Percentiles rank a stretch among this genome's conserved stretches.
Evolutionary conservation across 2,888 invertebrate species (phyloP).

Genomic region (Mythimna vitellina): DNA sequence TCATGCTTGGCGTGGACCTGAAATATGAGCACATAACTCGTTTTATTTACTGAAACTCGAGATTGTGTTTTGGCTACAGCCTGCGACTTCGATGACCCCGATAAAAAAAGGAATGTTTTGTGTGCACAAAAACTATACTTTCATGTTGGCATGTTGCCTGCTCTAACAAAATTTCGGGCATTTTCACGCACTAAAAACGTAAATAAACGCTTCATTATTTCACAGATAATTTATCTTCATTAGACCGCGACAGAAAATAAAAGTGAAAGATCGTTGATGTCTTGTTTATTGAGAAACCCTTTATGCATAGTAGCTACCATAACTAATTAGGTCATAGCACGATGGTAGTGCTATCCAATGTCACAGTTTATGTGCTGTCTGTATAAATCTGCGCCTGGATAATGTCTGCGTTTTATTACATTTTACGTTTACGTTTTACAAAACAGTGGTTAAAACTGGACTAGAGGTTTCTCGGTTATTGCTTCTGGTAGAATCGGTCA

Average conservation of each 20-base stretch:
- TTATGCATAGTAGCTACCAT: conserved; percentile 9
- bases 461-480: conserved; percentile 40
- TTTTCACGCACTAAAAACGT: conserved; percentile 70
- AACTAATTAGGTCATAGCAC: conserved; percentile 20
- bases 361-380: conserved; percentile 8
- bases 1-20: conserved; percentile 99
- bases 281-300: conserved; percentile 37
- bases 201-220: conserved; percentile 75
- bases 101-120: conserved; percentile 68
- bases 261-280: conserved; percentile 50
- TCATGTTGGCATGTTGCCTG: conserved; percentile 80
- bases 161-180: conserved; percentile 68
- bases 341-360: conserved; percentile 17
- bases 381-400: not conserved
- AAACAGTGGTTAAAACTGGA: conserved; percentile 20
- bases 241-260: conserved; percentile 68
- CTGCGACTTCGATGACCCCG: conserved; percentile 73
- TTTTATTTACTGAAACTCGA: conserved; percentile 36
- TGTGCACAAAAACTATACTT: conserved; percentile 71
- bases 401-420: conserved; percentile 10
- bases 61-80: conserved; percentile 59
- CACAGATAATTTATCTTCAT: conserved; percentile 77
- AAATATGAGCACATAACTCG: conserved; percentile 70
- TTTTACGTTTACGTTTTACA: conserved; percentile 2
- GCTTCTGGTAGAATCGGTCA: conserved; percentile 47